phyloP scores from a whole-genome alignment of 1,140 invertebrate genomes.

The Scaptomyza graminum region DNA sequence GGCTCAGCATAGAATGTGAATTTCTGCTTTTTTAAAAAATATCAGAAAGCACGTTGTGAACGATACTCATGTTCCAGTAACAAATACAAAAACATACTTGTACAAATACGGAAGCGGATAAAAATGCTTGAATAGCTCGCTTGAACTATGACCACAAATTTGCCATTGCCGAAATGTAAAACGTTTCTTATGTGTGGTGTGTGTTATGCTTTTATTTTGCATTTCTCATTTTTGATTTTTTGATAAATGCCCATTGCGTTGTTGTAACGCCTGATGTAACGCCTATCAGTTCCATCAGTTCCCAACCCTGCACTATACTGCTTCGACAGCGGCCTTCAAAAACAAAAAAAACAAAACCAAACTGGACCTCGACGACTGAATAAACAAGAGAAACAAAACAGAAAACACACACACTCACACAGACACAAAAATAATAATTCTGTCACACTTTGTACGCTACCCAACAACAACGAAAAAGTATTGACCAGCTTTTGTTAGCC shows the following conservation, averaged over 20 bases:
- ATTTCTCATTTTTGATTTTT: conserved; percentile 55
- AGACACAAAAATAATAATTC: conserved; percentile 64
- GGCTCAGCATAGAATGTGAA: conserved; percentile 15
- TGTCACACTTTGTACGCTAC: conserved; percentile 52
- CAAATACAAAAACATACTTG: background rate
- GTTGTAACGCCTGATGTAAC: conserved; percentile 3
- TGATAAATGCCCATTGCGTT: conserved; percentile 30
- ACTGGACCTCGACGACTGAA: conserved; percentile 65
- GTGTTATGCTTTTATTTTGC: conserved; percentile 66
- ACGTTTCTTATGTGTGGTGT: background rate
- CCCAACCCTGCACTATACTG: conserved; percentile 21
- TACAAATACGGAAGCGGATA: conserved; percentile 11
- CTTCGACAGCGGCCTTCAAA: conserved; percentile 18
- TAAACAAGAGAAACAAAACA: conserved; percentile 70
- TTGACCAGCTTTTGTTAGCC: conserved; percentile 60
- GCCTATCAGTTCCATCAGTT: conserved; percentile 19
- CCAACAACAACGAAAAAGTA: conserved; percentile 53
- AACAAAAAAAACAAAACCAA: conserved; percentile 56
- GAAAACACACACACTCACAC: conserved; percentile 27
- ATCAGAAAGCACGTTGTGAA: conserved; percentile 10
- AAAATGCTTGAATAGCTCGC: conserved; percentile 22
- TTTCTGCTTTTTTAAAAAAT: conserved; percentile 15
- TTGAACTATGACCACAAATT: conserved; percentile 33
- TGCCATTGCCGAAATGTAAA: conserved; percentile 38
- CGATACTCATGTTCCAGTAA: conserved; percentile 17